These are phyloP conservation scores for Eospalax fontanierii DNA, from an alignment of 2,797 vertebrate genomes.

Conservation along the genomic window DNA sequence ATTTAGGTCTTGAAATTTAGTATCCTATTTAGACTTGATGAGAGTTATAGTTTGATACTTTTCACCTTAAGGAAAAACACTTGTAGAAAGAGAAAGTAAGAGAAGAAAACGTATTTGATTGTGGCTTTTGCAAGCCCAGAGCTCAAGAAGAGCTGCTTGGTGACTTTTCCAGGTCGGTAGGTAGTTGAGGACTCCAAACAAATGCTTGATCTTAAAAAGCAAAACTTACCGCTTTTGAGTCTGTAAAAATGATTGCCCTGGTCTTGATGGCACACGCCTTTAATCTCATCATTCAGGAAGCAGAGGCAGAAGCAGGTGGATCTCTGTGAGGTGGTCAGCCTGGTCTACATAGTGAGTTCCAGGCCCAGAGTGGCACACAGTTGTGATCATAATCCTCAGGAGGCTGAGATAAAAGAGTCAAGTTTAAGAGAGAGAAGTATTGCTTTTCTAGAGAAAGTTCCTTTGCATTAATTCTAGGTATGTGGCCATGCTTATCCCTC, in stretches of 20 bases:
- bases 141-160: conserved; percentile 26
- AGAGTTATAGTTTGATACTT: neutral
- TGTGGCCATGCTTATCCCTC: neutral
- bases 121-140: neutral
- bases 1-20: conserved; percentile 28
- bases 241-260: neutral
- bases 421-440: neutral
- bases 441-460: conserved; percentile 39
- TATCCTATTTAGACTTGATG: conserved; percentile 37
- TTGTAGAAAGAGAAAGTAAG: conserved; percentile 33
- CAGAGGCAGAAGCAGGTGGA: neutral
- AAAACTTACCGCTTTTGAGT: neutral
- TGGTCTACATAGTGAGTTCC: neutral
- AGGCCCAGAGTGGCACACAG: neutral
- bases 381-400: neutral
- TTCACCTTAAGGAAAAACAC: conserved; percentile 32
- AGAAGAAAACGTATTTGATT: neutral
- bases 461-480: neutral
- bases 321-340: neutral
- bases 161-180: neutral
- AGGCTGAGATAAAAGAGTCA: neutral
- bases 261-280: neutral
- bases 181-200: conserved; percentile 31
- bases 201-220: neutral
- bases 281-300: neutral